A percentile compares a stretch with the other conserved stretches of the same genome.
phyloP scores from a whole-genome alignment of 2,888 invertebrate genomes.

The Nemapogon koenigi region DNA sequence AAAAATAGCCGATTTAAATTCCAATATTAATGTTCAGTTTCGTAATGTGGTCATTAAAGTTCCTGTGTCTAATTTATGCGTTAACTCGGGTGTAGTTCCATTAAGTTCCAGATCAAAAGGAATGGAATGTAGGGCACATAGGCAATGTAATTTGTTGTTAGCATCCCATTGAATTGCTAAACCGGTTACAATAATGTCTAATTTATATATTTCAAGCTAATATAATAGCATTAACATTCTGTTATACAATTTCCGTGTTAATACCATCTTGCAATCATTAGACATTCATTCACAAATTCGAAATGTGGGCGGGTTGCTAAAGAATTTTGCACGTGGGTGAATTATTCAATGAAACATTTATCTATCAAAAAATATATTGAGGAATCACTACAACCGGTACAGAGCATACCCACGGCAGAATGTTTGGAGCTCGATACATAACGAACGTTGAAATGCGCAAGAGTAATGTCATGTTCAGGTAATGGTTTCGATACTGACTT shows the following conservation, averaged over 20 bases:
- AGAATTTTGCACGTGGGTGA: constrained; percentile 19
- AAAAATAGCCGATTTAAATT: too few species aligned
- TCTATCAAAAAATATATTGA: constrained; percentile 11
- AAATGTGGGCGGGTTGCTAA: constrained; percentile 15
- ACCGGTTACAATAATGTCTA: too few species aligned
- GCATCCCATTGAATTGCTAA: not conserved
- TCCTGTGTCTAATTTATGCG: constrained; percentile 17
- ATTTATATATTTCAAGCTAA: too few species aligned
- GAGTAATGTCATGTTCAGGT: constrained; percentile 13
- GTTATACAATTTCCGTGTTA: too few species aligned
- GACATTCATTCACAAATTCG: constrained; percentile 5
- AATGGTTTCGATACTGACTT: constrained; percentile 22
- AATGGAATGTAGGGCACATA: constrained; percentile 22
- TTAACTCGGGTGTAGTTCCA: constrained; percentile 16
- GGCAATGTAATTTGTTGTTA: constrained; percentile 18
- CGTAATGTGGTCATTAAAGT: constrained; percentile 21
- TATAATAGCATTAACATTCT: too few species aligned
- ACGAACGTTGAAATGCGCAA: not conserved
- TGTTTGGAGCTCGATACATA: not conserved
- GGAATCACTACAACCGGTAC: not conserved
- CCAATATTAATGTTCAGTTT: too few species aligned
- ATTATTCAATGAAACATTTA: constrained; percentile 16
- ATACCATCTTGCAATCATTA: not conserved
- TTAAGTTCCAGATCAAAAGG: constrained; percentile 24
- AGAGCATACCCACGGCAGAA: not conserved